Evolutionary conservation across 1,140 invertebrate genomes (phyloP).

Genomic region (Nasonia vitripennis): DNA sequence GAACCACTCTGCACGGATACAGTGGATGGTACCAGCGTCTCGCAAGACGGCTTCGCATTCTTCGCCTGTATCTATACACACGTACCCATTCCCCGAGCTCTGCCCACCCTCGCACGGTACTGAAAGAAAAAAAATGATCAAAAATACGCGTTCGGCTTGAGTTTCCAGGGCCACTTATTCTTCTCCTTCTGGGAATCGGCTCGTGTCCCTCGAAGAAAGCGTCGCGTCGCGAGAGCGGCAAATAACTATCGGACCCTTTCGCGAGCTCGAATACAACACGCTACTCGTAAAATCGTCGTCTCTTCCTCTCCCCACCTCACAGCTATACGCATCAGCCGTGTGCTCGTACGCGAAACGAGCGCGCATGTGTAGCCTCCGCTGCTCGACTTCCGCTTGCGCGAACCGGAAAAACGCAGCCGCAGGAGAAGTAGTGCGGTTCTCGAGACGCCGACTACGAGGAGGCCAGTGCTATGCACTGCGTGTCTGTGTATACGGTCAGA

Average conservation of each 20-base stretch:
- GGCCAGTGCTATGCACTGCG: not conserved
- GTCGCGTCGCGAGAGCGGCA: not conserved
- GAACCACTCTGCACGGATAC: too few relatives aligned
- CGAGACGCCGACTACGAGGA: not conserved
- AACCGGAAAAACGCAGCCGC: constrained; percentile 39
- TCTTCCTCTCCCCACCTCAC: not conserved
- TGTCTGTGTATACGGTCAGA: not conserved
- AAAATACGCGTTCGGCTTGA: not conserved
- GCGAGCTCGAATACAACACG: not conserved
- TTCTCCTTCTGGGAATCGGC: constrained; percentile 3
- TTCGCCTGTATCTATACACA: too few relatives aligned
- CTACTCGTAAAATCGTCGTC: constrained; percentile 26
- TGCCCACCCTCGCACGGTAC: too few relatives aligned
- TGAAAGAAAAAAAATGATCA: not conserved
- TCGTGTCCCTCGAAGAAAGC: not conserved
- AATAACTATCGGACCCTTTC: not conserved
- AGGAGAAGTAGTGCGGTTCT: not conserved
- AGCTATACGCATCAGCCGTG: not conserved
- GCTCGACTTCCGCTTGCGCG: constrained; percentile 38
- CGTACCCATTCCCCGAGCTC: not conserved
- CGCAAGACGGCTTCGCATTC: too few relatives aligned
- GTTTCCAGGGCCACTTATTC: not conserved
- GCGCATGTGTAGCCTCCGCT: not conserved
- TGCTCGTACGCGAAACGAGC: not conserved
- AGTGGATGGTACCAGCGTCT: too few relatives aligned